Percentiles rank a stretch among this genome's conserved stretches.
Conservation (phyloP, 2,888 invertebrate species). For the Chloroclystis v-ata region DNA sequence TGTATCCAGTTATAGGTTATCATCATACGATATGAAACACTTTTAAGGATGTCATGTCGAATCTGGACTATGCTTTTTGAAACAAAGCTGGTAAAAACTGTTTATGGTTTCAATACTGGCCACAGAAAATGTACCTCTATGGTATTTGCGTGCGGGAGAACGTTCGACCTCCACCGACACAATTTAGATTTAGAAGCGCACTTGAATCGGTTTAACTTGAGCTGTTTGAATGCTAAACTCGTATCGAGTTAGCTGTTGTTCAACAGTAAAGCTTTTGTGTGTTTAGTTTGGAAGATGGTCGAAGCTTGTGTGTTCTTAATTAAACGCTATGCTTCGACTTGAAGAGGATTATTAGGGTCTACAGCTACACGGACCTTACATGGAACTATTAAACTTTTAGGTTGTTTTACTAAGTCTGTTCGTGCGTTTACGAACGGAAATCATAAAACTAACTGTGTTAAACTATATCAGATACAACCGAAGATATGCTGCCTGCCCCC, state of each 20-base stretch:
- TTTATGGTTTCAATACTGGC: too few species aligned
- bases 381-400: conserved; percentile 18
- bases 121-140: background rate
- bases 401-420: background rate
- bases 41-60: too few species aligned
- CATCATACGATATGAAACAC: too few species aligned
- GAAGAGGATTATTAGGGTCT: conserved; percentile 34
- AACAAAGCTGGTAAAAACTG: too few species aligned
- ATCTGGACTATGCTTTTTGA: too few species aligned
- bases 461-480: too few species aligned
- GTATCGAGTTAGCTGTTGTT: conserved; percentile 49
- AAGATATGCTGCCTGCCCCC: too few species aligned
- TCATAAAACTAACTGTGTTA: too few species aligned
- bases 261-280: conserved; percentile 46
- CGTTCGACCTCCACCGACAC: conserved; percentile 27
- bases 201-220: conserved; percentile 49
- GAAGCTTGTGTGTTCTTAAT: conserved; percentile 42
- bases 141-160: conserved; percentile 12
- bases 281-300: conserved; percentile 48
- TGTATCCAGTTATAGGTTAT: too few species aligned
- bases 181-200: conserved; percentile 37
- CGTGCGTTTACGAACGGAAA: too few species aligned
- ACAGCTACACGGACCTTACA: conserved; percentile 8
- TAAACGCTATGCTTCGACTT: conserved; percentile 46
- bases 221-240: conserved; percentile 48